Evolutionary conservation across 1,140 invertebrate species (phyloP), one percentile per base, ranked within the genome.

Genomic region (Galendromus occidentalis): DNA sequence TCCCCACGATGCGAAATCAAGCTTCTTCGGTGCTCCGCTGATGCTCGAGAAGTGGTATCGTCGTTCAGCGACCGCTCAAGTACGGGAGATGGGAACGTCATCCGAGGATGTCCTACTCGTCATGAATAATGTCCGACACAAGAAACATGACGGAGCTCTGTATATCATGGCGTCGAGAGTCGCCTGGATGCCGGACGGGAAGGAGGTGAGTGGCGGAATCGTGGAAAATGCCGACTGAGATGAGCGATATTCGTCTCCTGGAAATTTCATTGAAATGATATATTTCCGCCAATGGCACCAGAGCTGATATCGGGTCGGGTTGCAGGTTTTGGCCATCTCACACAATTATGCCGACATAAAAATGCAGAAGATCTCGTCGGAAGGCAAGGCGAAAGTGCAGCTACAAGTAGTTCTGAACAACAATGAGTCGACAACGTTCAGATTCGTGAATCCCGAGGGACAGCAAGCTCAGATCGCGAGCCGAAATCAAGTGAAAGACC

Each of bases 341-440:
- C 88, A 95, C 75, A 83, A 87, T 74, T 98, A 94, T 80, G 84
- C 86, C 51, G 92, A 98, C 74, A 95, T 98, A 68, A 96, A 96
- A 82, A 84, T 86, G 67, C 95, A 98, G 81, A 96, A 97, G 79
- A 97, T 99, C 71, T 98, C 93, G 59, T 91, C 95, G 0, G 93
- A 92, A 73, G 91, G 90, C 9, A 98, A 98, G 79, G 84, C 91
- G 25, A 98, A 98, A 80, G 88, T 98, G 65, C 96, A 99, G 76
- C 79, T 99, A n/a, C 96, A 99, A 81, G 83, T 98, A 12, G 89
- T 97, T 41, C 78, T 98, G 68, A 87, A 96, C 73, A 89, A 92
- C 80, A 87, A 88, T 28, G 83, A 86, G 45, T 89, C 90, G 20
- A 92, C 90, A 1, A 98, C 93, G 39, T 99, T 99, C 80, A 94